phyloP scores from a whole-genome alignment of 37 sponge, comb jelly and placozoan genomes.

The Ianthella basta region DNA sequence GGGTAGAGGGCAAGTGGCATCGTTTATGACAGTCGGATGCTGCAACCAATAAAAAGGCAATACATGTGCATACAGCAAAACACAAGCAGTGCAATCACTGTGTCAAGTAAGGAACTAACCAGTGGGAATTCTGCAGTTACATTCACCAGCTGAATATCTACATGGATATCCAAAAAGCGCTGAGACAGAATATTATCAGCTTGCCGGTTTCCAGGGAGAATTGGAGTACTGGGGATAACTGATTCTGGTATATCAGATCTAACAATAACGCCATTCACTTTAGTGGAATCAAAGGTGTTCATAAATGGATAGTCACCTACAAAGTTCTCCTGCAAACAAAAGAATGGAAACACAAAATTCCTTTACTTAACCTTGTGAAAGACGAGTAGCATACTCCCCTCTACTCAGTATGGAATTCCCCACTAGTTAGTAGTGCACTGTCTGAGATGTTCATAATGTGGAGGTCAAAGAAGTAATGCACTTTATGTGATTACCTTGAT shows the following conservation, averaged over 20 bases:
- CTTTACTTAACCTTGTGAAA: no score
- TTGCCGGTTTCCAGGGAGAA: not conserved
- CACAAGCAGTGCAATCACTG: not conserved
- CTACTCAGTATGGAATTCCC: no score
- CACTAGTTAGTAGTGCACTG: no score
- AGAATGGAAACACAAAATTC: no score
- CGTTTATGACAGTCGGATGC: conserved; percentile 14
- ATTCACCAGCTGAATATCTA: conserved; percentile 56
- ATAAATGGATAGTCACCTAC: conserved; percentile 66
- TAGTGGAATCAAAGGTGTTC: conserved; percentile 44
- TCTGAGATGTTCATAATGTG: no score
- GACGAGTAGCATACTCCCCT: no score
- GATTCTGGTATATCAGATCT: not conserved
- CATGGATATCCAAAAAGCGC: conserved; percentile 50
- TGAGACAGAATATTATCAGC: not conserved
- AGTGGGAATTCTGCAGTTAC: conserved; percentile 76
- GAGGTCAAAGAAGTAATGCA: not conserved
- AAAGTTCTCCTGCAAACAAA: conserved; percentile 64
- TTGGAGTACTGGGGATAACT: not conserved
- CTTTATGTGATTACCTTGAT: conserved; percentile 53
- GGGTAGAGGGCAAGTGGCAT: not conserved
- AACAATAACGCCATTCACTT: conserved; percentile 4
- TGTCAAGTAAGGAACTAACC: conserved; percentile 35
- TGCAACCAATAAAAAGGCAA: not conserved
- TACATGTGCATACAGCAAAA: not conserved